phyloP scores from a whole-genome alignment of 2,888 invertebrate species.

The Cinara cedri region DNA sequence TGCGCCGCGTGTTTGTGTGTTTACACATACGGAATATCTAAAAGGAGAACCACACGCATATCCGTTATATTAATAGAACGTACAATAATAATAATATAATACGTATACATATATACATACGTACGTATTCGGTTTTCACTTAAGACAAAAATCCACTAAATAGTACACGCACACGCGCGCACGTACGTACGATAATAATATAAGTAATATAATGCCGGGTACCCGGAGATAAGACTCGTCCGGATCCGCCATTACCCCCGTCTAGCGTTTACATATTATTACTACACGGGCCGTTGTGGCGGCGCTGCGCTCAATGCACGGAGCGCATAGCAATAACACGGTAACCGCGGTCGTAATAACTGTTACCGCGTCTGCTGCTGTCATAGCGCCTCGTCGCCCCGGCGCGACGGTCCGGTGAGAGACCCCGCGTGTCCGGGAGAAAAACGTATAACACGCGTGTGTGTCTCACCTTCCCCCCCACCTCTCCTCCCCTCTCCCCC shows the following conservation, averaged over 20 bases:
- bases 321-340: too few relatives aligned
- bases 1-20: neutral
- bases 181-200: too few relatives aligned
- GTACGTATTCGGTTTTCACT: conserved; percentile 36
- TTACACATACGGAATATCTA: conserved; percentile 31
- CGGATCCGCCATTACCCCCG: conserved; percentile 43
- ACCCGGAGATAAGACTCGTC: conserved; percentile 44
- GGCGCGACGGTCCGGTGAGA: too few relatives aligned
- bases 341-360: too few relatives aligned
- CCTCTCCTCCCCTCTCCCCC: too few relatives aligned
- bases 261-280: conserved; percentile 48
- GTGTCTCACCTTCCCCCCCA: too few relatives aligned
- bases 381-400: too few relatives aligned
- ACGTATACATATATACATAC: too few relatives aligned
- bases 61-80: conserved; percentile 53
- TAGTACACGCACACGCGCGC: neutral
- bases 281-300: neutral
- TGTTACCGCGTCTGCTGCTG: too few relatives aligned
- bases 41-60: conserved; percentile 13
- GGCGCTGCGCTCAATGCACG: too few relatives aligned
- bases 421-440: too few relatives aligned
- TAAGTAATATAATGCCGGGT: conserved; percentile 19
- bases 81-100: neutral
- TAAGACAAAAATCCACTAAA: conserved; percentile 10
- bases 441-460: too few relatives aligned